Evolutionary conservation across 2,888 invertebrate species (phyloP).

Genomic region (Thecophora atra): DNA sequence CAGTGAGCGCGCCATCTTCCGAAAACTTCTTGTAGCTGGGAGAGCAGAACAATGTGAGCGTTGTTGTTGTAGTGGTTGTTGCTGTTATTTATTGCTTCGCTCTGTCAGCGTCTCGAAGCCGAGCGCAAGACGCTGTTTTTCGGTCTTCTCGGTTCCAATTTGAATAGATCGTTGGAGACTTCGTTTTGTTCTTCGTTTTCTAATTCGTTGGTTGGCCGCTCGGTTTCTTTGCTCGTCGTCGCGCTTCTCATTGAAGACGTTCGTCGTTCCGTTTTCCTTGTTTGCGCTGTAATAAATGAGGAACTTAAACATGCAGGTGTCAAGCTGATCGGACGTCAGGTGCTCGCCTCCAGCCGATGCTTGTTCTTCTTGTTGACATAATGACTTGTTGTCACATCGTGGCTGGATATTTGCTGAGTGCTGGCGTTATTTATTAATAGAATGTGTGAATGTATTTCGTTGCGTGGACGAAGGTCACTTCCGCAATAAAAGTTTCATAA

Average conservation of each 20-base stretch:
- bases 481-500: not conserved
- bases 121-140: constrained; percentile 3
- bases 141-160: not conserved
- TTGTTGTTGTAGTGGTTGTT: constrained; percentile 8
- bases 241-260: constrained; percentile 10
- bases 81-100: constrained; percentile 26
- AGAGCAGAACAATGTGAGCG: constrained; percentile 17
- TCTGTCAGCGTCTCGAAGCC: constrained; percentile 29
- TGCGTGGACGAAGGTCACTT: not conserved
- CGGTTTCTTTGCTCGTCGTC: not conserved
- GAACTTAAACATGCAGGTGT: constrained; percentile 22
- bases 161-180: not conserved
- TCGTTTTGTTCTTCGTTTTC: not conserved
- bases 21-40: constrained; percentile 6
- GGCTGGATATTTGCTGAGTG: not conserved
- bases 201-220: not conserved
- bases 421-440: not conserved
- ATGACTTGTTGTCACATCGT: constrained; percentile 12
- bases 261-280: constrained; percentile 1
- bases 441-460: constrained; percentile 8
- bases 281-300: constrained; percentile 14
- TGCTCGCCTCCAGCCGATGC: not conserved
- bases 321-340: constrained; percentile 14
- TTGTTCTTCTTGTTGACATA: constrained; percentile 16
- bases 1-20: constrained; percentile 2